These are phyloP conservation scores for Hemiscyllium ocellatum DNA, from an alignment of 2,113 vertebrate genomes.

Conservation along the genomic window DNA sequence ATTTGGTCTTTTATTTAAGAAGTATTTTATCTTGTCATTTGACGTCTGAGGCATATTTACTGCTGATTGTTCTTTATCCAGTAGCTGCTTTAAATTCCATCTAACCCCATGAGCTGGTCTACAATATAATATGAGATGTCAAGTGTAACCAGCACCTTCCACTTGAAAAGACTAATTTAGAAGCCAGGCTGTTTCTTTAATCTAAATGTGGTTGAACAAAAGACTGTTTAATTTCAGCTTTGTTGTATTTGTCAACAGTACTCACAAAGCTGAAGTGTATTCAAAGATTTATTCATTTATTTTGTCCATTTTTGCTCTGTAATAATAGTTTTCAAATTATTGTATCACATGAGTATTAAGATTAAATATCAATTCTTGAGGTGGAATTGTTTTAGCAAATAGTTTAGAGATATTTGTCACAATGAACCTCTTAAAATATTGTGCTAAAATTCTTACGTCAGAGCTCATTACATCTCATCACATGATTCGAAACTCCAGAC, in stretches of 20 bases:
- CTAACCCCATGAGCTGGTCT: slow-evolving; percentile 24
- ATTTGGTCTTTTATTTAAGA: slow-evolving; percentile 12
- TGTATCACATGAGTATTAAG: background rate
- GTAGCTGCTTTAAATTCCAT: slow-evolving; percentile 8
- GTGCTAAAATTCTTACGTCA: background rate
- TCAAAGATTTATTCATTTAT: background rate
- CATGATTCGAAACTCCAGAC: background rate
- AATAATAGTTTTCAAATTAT: background rate
- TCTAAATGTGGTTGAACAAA: slow-evolving; percentile 14
- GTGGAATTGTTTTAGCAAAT: background rate
- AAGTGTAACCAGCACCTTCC: slow-evolving; percentile 22
- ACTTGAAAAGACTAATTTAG: slow-evolving; percentile 31
- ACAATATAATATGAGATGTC: slow-evolving; percentile 24
- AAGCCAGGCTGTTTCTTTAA: slow-evolving; percentile 28
- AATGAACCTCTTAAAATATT: background rate
- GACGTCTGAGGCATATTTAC: slow-evolving; percentile 19
- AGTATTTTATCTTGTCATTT: background rate
- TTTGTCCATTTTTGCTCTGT: background rate
- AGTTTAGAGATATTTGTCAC: background rate
- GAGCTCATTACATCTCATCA: background rate
- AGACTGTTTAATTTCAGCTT: slow-evolving; percentile 7
- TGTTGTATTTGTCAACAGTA: background rate
- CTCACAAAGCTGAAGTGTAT: background rate
- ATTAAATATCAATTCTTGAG: background rate
- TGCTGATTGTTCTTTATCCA: slow-evolving; percentile 15